phyloP scores from a whole-genome alignment of 2,113 vertebrate species.

The Carassius gibelio region DNA sequence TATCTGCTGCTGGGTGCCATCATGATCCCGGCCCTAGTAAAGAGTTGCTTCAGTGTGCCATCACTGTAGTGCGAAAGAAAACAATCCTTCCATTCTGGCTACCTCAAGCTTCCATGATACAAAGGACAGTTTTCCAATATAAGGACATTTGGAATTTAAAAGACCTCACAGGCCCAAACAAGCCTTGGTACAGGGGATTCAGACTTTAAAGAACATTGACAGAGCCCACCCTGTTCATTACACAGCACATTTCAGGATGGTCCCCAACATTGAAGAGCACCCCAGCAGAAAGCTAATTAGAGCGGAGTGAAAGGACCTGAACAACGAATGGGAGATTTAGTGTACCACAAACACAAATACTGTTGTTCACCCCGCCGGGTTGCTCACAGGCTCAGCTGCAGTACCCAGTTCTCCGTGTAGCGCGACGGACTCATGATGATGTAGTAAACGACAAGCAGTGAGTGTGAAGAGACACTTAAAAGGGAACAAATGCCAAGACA shows the following conservation, averaged over 20 bases:
- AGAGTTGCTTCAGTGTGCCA: neutral
- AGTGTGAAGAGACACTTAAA: conserved; percentile 1
- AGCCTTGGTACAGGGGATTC: neutral
- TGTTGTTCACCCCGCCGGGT: neutral
- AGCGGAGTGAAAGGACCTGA: conserved; percentile 50
- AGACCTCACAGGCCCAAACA: conserved; percentile 27
- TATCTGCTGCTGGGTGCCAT: conserved; percentile 27
- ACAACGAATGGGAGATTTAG: conserved; percentile 40
- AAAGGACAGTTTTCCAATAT: conserved; percentile 7
- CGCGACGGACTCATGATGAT: neutral
- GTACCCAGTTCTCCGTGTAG: neutral
- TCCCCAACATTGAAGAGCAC: conserved; percentile 49
- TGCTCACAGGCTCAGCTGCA: neutral
- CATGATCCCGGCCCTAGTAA: neutral
- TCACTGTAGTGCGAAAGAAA: conserved; percentile 6
- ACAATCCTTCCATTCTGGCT: neutral
- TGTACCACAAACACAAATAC: conserved; percentile 34
- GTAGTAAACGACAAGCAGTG: neutral
- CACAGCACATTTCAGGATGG: conserved; percentile 64
- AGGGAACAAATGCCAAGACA: neutral
- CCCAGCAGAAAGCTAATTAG: conserved; percentile 62
- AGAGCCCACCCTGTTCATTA: conserved; percentile 63
- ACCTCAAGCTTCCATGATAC: conserved; percentile 11
- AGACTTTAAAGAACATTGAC: conserved; percentile 43
- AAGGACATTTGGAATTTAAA: neutral